Base-by-base conservation (phyloP, 2,113 vertebrate species). In the Phylloscopus whistleri region DNA sequence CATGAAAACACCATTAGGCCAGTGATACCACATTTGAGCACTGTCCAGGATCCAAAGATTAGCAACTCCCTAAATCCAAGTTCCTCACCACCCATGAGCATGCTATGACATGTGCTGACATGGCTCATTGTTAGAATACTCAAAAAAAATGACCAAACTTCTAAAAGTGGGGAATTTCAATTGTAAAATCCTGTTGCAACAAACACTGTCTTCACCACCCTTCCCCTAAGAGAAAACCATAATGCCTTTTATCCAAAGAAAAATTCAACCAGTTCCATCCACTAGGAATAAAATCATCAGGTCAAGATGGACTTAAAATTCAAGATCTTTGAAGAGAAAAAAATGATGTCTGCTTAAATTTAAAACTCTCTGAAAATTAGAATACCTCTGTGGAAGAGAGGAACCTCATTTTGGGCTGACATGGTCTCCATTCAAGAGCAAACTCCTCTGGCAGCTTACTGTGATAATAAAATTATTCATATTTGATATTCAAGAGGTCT, bases 111-210 rank as follows among this genome's bases (percentile, higher is more conserved):
- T 86, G 46, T 80, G 67, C 48, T 73, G 83, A 86, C 68, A 58
- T 55, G 48, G 41, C 26, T 91, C 46, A 74, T 74, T 94, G 87
- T 77, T 86, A 92, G 27, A 81, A 58, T n/a, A 74, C 31, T 88
- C 11, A 3, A 67, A 88, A 88, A 85, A 94, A 92, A 49, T 1
- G 2, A 77, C 37, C 59, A 80, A 77, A 43, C 10, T 22, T 66
- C 55, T 66, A n/a, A 44, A 94, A 94, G 35, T 27, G 27, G 9
- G 37, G 52, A 92, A 90, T 95, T 90, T 84, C 70, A 80, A 81
- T 93, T 80, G 75, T n/a, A 93, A 95, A 88, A 77, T 90, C 35
- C 76, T 90, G 76, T 89, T 84, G 83, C 80, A 89, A 90, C n/a
- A 62, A 84, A 48, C 17, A 31, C 8, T 63, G 84, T 89, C 83